phyloP scores from a whole-genome alignment of 2,888 invertebrate genomes.

The Plemyria rubiginata region DNA sequence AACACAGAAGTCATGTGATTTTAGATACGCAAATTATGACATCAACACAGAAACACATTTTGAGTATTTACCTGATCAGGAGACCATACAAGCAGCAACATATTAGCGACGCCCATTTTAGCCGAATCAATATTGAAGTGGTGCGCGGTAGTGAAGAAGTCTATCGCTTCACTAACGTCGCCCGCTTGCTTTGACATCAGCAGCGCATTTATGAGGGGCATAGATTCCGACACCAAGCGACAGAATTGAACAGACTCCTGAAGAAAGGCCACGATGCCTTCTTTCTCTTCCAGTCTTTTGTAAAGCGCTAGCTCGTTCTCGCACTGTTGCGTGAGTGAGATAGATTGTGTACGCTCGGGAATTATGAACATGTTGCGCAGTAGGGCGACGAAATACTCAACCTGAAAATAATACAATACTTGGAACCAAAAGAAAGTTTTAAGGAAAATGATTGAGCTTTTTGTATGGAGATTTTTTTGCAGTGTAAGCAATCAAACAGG shows the following conservation, averaged over 20 bases:
- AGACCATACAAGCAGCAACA: conserved; percentile 92
- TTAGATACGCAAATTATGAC: too few species aligned
- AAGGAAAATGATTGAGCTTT: neutral
- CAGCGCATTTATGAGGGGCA: conserved; percentile 88
- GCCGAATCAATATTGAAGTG: conserved; percentile 91
- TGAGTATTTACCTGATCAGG: conserved; percentile 86
- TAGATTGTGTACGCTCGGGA: conserved; percentile 64
- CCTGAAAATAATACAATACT: conserved; percentile 53
- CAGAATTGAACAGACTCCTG: conserved; percentile 86
- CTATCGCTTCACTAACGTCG: conserved; percentile 95
- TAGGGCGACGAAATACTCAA: conserved; percentile 75
- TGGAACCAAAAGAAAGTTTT: neutral
- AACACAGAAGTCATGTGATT: too few species aligned
- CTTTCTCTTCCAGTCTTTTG: conserved; percentile 85
- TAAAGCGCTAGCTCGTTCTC: conserved; percentile 75
- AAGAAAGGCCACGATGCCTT: conserved; percentile 88
- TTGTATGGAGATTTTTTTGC: too few species aligned
- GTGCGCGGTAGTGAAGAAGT: conserved; percentile 93
- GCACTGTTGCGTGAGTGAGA: conserved; percentile 67
- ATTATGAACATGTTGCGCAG: conserved; percentile 74
- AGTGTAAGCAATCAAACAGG: too few species aligned
- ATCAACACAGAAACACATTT: too few species aligned
- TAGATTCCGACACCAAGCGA: conserved; percentile 71
- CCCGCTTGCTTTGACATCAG: conserved; percentile 89
- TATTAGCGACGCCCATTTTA: conserved; percentile 88